Base-by-base conservation (phyloP, 2,113 vertebrate genomes). In the Oreochromis tanganicae region DNA sequence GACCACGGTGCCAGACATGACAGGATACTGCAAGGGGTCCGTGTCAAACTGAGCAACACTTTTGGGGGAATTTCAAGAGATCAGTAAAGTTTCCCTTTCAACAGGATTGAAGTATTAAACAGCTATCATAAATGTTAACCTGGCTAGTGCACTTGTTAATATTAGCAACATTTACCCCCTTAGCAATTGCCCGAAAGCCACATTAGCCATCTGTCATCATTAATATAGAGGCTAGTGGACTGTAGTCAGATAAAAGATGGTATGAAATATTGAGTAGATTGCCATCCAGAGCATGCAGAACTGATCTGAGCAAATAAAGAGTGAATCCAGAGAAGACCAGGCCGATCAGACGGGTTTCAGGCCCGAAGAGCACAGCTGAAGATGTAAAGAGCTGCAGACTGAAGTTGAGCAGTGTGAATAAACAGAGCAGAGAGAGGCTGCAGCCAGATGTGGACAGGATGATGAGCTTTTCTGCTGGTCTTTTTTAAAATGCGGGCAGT, bases 101-200 rank as follows among this genome's bases (percentile, higher is more conserved):
- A 21, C 19, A 66, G 61, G 17, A 41, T 36, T 68, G 34, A 41
- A 13, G 63, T 68, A 41, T 68, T 68, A 41, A 68, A 68, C 63
- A 21, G 34, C 41, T 68, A 68, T 68, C 63, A 41, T 41, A 68
- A n/a, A 66, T 66, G 61, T 13, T 66, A 38, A 68, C 36, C 19
- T 14, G 11, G 36, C 11, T 41, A 41, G 19, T 11, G 1, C 63
- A 68, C 3, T 41, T 41, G 63, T 68, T 68, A 68, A 2, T 41
- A 21, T 68, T 68, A 41, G 19, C 63, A 68, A 41, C 63, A 68
- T 68, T 66, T 66, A 66, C 34, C 34, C 61, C 10, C 61, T 38
- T 66, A 66, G 34, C 61, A 66, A 66, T 38, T 21, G 6, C 6
- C 61, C 19, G 1, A 66, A 41, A 41, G 63, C 7, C 0, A 68